These are phyloP conservation scores for Pseudotriccus pelzelni DNA, from an alignment of 2,797 vertebrate species.

Conservation along the genomic window DNA sequence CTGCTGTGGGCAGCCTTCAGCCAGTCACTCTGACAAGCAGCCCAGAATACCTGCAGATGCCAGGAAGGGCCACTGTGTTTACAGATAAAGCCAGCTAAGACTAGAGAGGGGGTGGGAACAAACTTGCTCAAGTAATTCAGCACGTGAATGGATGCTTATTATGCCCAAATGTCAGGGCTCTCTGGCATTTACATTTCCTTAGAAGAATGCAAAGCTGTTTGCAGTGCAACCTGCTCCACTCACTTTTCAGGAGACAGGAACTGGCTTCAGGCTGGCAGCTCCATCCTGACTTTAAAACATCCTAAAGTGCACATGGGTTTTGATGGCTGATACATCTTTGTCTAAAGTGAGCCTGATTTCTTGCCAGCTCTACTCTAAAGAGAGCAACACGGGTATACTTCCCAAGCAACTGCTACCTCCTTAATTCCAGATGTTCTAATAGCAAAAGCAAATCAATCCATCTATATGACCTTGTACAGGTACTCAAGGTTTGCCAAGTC, in stretches of 20 bases:
- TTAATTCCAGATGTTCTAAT: neutral
- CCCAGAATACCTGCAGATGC: neutral
- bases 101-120: neutral
- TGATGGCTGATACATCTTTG: neutral
- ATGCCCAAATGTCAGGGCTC: neutral
- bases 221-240: neutral
- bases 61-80: neutral
- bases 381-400: neutral
- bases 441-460: neutral
- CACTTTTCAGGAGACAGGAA: neutral
- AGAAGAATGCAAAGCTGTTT: neutral
- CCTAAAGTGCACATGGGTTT: neutral
- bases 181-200: neutral
- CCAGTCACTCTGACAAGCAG: neutral
- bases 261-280: neutral
- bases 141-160: neutral
- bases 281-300: neutral
- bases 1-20: neutral
- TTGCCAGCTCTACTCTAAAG: neutral
- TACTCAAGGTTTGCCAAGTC: neutral
- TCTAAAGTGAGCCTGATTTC: neutral
- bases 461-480: neutral
- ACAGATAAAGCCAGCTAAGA: neutral
- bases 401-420: neutral
- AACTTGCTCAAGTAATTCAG: neutral